Base-by-base conservation (phyloP, 2,888 invertebrate species). In the Merodon equestris region DNA sequence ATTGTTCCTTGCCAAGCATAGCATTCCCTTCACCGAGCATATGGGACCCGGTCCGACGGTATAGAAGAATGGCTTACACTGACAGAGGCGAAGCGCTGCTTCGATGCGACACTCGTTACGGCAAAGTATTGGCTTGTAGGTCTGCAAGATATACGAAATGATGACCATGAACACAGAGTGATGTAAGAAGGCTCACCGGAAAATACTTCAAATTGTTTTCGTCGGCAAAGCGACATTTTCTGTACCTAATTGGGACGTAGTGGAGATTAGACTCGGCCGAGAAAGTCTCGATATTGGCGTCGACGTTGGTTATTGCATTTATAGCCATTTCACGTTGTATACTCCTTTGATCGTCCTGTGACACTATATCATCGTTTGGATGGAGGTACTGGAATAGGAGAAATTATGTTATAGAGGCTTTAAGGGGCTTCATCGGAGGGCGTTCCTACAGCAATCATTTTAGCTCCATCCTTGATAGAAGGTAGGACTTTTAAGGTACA, bases 21-120 rank as follows among this genome's bases (percentile, higher is more conserved):
- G 14, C 84, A 88, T 84, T n/a, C 85, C 86, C 4, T 81, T 57
- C 12, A 87, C 77, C 44, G 79, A 76, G 54, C 88, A 88, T n/a
- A 84, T 64, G 0, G 85, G 85, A 1, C 74, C 81, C 0, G 83
- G 81, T 0, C 84, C 86, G 17, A 85, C 83, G 0, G 83, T 82
- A 83, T 88, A 88, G 63, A 88, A 87, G 47, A 84, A 88, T 2
- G 88, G 88, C 27, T 85, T 86, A 63, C 88, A 88, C 0, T 84
- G 77, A 72, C 88, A 88, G 2, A 85, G 60, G 2, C 77, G 48
- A 1, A 86, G 51, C 0, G 89, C 88, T 9, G 81, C 81, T 38
- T 84, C 82, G n/a, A 88, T 86, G 15, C 87, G 87, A 34, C 88
- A 88, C 56, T 87, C 86, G 27, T 85, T 83, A 36, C 86, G 85